Evolutionary conservation across 2,797 vertebrate genomes (phyloP), one percentile per base, ranked within the genome.

Genomic region (Falco concolor): DNA sequence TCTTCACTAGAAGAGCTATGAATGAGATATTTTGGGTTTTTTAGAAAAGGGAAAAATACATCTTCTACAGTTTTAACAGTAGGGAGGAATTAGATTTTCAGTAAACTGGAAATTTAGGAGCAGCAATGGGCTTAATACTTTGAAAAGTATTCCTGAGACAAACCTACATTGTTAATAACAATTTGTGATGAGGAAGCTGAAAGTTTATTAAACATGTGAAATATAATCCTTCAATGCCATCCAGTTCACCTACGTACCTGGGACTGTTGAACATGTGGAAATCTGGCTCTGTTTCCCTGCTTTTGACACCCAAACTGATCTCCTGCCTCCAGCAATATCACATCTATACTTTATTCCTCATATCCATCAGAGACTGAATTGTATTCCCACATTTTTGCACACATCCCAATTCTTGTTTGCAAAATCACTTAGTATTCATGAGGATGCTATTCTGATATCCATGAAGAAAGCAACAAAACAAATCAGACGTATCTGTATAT

Each of bases 191-290:
- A 82, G 15, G 13, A 81, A 78, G 21, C 8, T 78, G 14, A 18
- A 75, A 75, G 12, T 30, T 78, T 59, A 57, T 77, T 32, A 70
- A 83, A 68, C 40, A 72, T 7, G 3, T 64, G 23, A 87, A 82
- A 65, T 69, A 53, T 1, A 65, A 85, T 59, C 28, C 9, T 85
- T 74, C 15, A 3, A 34, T 0, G 0, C 4, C n/a, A 49, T 68
- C 24, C 50, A 59, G 8, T 63, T 93, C 40, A 13, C 9, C 23
- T 49, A 0, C 17, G 12, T 52, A 40, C 0, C 1, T 30, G 20
- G 16, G 19, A 75, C 57, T 47, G 34, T 56, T 74, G 10, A 65
- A 74, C 20, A 36, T 4, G 8, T 67, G 23, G 27, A 59, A 84
- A 57, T 60, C 20, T 70, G 30, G 20, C 22, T 84, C 23, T 68